Evolutionary conservation across 92 coral and sea anemone species (phyloP).

Genomic region (Phenganax subtilis): DNA sequence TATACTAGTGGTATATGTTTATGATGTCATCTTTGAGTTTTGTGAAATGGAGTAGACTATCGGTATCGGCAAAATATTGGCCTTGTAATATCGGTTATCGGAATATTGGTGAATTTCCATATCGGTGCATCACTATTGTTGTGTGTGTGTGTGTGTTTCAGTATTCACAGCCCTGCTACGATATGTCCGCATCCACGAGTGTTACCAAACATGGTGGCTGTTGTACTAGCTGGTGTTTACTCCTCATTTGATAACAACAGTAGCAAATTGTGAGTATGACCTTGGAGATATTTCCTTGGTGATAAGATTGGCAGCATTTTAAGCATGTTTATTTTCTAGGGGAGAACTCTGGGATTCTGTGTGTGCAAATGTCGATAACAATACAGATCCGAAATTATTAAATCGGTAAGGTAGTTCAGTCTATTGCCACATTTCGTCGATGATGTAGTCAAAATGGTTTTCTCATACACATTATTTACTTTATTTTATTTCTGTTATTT

Average conservation of each 20-base stretch:
- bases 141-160: slow-evolving; percentile 11
- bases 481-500: neutral
- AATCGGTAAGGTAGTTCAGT: slow-evolving; percentile 14
- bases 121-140: too few species aligned
- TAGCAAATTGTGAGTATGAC: slow-evolving; percentile 61
- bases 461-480: neutral
- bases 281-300: neutral
- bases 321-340: neutral
- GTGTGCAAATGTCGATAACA: slow-evolving; percentile 38
- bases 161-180: slow-evolving; percentile 98
- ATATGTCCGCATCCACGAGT: slow-evolving; percentile 97
- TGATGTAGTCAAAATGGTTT: neutral
- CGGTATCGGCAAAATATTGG: too few species aligned
- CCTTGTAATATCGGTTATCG: too few species aligned
- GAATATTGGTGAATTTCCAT: too few species aligned
- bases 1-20: too few species aligned
- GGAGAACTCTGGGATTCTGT: slow-evolving; percentile 38
- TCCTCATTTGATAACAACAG: slow-evolving; percentile 85
- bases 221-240: slow-evolving; percentile 92
- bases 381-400: slow-evolving; percentile 35
- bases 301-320: neutral
- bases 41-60: too few species aligned
- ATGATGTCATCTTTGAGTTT: too few species aligned
- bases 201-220: slow-evolving; percentile 93
- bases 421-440: neutral